Evolutionary conservation across 2,888 invertebrate genomes (phyloP), one percentile per base, ranked within the genome.

Genomic region (Sphecodes monilicornis): DNA sequence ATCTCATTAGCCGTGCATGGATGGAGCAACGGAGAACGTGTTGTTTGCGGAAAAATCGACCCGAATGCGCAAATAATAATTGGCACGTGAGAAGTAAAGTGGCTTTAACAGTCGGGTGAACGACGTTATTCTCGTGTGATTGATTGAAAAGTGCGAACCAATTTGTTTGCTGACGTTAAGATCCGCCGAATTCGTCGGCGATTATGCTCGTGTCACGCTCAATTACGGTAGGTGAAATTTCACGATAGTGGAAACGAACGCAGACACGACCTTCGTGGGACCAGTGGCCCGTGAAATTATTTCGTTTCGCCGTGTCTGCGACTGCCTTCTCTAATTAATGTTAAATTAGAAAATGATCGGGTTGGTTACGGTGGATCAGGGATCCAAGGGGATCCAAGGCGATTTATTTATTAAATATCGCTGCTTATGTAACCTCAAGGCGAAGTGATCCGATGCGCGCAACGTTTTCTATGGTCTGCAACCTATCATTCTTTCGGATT

Each of bases 331-430:
- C 46, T 32, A 13, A 26, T 76, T 68, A 26, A 68, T 36, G 68
- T 11, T 22, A 26, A 18, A 54, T 76, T 76, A 39, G 16, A 69
- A 13, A 41, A 50, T 43, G 43, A 54, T 50, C 29, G 41, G 29
- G 57, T 18, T 66, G 81, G 46, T 50, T 57, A 54, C 71, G 54
- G 68, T 72, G 50, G 74, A 82, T 75, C 1, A 16, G 16, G 29
- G 39, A 29, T n/a, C 64, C 50, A 8, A 26, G 8, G 36, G 70
- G 75, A 80, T 66, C 76, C 80, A 70, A 75, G 80, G 80, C 43
- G 77, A 70, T 74, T 82, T 76, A 76, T 76, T 81, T 76, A 76
- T 76, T 81, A 81, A 81, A 73, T 76, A 82, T 82, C 22, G 57
- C n/a, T 32, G 13, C 68, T 81, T 83, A 57, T 68, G 54, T 76